Evolutionary conservation across 2,797 vertebrate genomes (phyloP).

Genomic region (Acanthiza pusilla): DNA sequence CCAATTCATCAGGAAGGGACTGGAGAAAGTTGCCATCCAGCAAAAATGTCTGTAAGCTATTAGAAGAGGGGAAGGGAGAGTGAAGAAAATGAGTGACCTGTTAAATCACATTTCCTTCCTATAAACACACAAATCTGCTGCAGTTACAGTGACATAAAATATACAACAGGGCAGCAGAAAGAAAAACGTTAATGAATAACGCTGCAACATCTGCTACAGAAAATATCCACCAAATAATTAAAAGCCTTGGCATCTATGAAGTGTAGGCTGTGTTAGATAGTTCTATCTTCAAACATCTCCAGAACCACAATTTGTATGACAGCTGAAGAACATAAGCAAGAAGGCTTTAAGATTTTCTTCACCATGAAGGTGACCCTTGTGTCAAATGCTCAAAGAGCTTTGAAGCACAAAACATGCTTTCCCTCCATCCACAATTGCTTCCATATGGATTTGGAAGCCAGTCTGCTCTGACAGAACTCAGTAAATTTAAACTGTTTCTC

Average conservation of each 20-base stretch:
- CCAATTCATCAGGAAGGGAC: constrained; percentile 87
- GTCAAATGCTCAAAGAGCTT: not conserved
- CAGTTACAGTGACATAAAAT: not conserved
- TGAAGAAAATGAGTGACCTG: not conserved
- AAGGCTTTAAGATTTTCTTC: not conserved
- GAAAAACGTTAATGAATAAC: not conserved
- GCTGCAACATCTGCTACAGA: not conserved
- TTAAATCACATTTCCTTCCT: constrained; percentile 1
- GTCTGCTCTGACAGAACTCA: not conserved
- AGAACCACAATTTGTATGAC: not conserved
- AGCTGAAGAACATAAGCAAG: not conserved
- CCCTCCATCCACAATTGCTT: not conserved
- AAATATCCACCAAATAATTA: not conserved
- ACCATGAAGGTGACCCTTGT: not conserved
- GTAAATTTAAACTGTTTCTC: not conserved
- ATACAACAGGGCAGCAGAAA: not conserved
- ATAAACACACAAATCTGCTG: not conserved
- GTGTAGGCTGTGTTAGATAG: not conserved
- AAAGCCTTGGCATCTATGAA: not conserved
- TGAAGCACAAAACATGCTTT: not conserved
- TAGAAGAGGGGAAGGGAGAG: not conserved
- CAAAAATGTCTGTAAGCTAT: constrained; percentile 93
- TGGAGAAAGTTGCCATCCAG: constrained; percentile 93
- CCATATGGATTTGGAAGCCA: not conserved
- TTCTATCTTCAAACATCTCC: not conserved